Evolutionary conservation across 2,113 vertebrate species (phyloP), one percentile per base, ranked within the genome.

Genomic region (Coptodon rendalli): DNA sequence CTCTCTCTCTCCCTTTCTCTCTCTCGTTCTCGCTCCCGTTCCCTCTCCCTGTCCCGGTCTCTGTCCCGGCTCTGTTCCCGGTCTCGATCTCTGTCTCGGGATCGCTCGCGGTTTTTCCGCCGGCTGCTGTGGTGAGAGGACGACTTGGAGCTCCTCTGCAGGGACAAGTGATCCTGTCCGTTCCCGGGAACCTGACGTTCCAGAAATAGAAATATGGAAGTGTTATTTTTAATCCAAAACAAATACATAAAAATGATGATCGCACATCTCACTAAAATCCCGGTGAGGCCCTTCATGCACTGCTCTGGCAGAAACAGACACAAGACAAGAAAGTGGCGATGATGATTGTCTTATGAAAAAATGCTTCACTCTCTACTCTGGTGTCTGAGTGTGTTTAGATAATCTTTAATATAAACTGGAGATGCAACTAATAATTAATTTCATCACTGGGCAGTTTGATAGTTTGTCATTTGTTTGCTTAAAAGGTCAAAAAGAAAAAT

Each of bases 141-240:
- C n/a, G 98, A 96, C 89, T 98, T 98, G 92, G 97, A 96, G 90
- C 97, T 97, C 97, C 99, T 98, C 95, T 99, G 99, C 89, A 98
- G 94, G 22, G 97, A 97, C 94, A 99, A 94, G 87, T 98, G 98
- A 57, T 99, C 99, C 61, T 98, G 98, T 86, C 97, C 96, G 12
- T 98, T 98, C 86, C 97, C 97, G 78, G 97, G 97, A 92, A 99
- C 97, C 99, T 99, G 91, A 56, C 13, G 52, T 81, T 80, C 22
- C 6, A 71, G 9, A 53, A 87, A 73, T 22, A 81, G 84, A 45
- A 9, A 81, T 1, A 83, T 11, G n/a, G 5, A 3, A 5, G 43
- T 22, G n/a, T 34, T 9, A 85, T 54, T 13, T 38, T 5, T n/a
- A 40, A 38, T 45, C 4, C 17, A 56, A 57, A 63, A 54, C 19